These are phyloP conservation scores for Stegastes partitus DNA, from an alignment of 2,113 vertebrate genomes.

Conservation along the genomic window DNA sequence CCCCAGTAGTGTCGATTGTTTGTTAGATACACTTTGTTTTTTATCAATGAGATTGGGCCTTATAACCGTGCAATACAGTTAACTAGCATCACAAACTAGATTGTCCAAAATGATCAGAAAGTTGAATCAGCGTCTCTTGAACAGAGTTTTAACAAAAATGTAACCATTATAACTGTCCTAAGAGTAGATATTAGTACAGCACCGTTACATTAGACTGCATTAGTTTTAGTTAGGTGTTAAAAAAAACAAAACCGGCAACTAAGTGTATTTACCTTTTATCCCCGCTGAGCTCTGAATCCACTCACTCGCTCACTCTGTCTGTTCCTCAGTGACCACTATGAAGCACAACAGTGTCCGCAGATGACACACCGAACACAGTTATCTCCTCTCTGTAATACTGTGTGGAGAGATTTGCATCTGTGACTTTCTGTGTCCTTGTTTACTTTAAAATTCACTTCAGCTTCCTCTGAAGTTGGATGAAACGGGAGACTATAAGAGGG, in stretches of 20 bases:
- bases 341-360: conserved; percentile 5
- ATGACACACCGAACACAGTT: conserved; percentile 31
- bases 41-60: background rate
- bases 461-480: background rate
- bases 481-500: conserved; percentile 4
- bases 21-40: no score
- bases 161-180: background rate
- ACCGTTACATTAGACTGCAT: background rate
- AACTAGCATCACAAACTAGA: no score
- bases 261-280: conserved; percentile 3
- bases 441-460: conserved; percentile 5
- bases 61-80: no score
- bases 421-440: conserved; percentile 13
- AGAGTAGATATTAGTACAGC: background rate
- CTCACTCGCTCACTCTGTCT: conserved; percentile 3
- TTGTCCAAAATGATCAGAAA: background rate
- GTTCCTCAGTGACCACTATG: background rate
- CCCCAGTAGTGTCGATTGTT: no score
- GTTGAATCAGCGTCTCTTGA: background rate
- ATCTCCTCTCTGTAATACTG: conserved; percentile 13
- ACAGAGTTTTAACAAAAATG: background rate
- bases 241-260: conserved; percentile 1
- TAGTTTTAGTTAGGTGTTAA: conserved; percentile 9
- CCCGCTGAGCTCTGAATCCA: conserved; percentile 18
- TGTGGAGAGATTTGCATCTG: conserved; percentile 20